Percentiles rank a stretch among this genome's conserved stretches.
These are phyloP conservation scores for Apogon talboti DNA, from an alignment of 2,797 vertebrate genomes.

Conservation along the genomic window DNA sequence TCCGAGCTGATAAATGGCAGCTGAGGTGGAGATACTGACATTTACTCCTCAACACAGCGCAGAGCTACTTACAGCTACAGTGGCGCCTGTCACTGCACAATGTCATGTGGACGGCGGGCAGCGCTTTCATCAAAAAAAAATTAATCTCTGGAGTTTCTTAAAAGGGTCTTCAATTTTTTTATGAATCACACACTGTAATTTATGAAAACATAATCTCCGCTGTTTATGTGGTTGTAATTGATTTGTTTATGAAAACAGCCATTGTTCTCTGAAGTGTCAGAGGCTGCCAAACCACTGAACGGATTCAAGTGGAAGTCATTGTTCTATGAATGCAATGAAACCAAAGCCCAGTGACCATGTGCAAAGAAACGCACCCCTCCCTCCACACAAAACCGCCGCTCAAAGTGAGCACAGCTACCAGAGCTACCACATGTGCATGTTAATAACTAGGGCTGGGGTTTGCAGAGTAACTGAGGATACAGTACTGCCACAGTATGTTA, in stretches of 20 bases:
- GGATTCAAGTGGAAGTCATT: constrained; percentile 66
- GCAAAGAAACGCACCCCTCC: constrained; percentile 38
- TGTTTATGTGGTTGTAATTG: constrained; percentile 62
- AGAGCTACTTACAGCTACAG: neutral
- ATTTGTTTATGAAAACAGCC: constrained; percentile 76
- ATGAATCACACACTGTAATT: constrained; percentile 54
- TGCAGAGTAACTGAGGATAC: too few species aligned
- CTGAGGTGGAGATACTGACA: constrained; percentile 30
- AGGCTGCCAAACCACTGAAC: constrained; percentile 68
- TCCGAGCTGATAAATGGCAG: constrained; percentile 51
- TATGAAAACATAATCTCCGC: constrained; percentile 49
- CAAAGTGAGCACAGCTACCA: constrained; percentile 16
- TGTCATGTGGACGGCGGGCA: constrained; percentile 14
- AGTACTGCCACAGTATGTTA: too few species aligned
- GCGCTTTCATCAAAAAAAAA: constrained; percentile 11
- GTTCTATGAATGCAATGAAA: constrained; percentile 62
- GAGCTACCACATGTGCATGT: constrained; percentile 6
- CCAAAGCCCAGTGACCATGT: constrained; percentile 33
- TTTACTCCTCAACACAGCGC: neutral
- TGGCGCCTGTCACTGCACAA: constrained; percentile 24
- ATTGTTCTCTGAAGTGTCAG: constrained; percentile 74
- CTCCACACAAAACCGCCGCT: constrained; percentile 35
- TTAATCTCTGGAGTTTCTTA: constrained; percentile 31
- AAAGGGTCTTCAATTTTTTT: constrained; percentile 23
- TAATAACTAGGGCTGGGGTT: neutral